Conservation (phyloP, 2,113 vertebrate genomes). For the Marmota flaviventris region DNA sequence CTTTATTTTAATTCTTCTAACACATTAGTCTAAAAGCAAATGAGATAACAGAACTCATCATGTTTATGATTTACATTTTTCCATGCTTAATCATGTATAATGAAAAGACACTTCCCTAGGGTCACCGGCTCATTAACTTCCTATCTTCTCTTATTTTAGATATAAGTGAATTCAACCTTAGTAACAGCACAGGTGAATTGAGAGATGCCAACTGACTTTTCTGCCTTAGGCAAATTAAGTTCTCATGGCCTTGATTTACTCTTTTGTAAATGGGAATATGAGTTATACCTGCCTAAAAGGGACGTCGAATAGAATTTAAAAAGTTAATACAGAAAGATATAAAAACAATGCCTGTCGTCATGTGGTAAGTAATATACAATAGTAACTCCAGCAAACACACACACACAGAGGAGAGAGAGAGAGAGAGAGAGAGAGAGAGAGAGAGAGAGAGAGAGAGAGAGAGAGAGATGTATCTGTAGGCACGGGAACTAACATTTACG, state of each 20-base stretch:
- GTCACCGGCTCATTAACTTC: slow-evolving; percentile 41
- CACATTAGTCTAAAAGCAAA: slow-evolving; percentile 19
- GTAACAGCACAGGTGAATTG: background rate
- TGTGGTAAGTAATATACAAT: background rate
- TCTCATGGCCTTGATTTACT: background rate
- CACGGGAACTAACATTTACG: background rate
- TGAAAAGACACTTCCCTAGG: slow-evolving; percentile 51
- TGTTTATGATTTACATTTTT: slow-evolving; percentile 75
- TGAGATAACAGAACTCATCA: slow-evolving; percentile 37
- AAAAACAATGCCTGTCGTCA: background rate
- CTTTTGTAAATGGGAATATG: background rate
- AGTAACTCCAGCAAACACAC: fast-evolving
- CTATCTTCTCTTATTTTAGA: background rate
- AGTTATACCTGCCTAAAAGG: background rate
- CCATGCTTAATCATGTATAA: slow-evolving; percentile 67
- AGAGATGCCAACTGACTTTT: background rate
- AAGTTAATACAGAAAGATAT: background rate
- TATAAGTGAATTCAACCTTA: background rate
- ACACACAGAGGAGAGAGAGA: too few relatives aligned
- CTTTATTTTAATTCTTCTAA: background rate
- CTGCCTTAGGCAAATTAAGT: background rate
- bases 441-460: too few relatives aligned
- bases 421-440: too few relatives aligned
- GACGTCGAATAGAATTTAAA: background rate
- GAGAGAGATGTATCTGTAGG: background rate